Percentiles rank a stretch among this genome's conserved stretches.
These are phyloP conservation scores for Sardina pilchardus DNA, from an alignment of 2,113 vertebrate genomes.

Conservation along the genomic window DNA sequence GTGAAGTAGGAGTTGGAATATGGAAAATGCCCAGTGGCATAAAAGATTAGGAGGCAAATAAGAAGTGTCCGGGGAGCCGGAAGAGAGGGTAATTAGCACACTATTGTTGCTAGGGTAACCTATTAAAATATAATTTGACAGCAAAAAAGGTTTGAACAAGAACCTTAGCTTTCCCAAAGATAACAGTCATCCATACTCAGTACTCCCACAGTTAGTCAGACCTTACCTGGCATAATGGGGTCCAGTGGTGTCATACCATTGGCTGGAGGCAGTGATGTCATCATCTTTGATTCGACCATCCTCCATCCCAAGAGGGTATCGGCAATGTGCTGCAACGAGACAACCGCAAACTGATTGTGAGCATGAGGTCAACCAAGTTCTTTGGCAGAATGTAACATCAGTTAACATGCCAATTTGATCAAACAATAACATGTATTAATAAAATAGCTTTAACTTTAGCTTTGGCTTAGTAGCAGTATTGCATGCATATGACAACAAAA, in stretches of 20 bases:
- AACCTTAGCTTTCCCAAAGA: too few species aligned
- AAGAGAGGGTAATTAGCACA: neutral
- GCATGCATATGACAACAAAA: constrained; percentile 28
- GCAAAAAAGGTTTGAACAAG: neutral
- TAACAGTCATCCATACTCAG: neutral
- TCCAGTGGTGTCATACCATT: constrained; percentile 86
- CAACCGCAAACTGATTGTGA: neutral
- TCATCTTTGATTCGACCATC: constrained; percentile 82
- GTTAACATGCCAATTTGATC: neutral
- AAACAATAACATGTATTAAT: neutral
- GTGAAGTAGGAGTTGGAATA: neutral
- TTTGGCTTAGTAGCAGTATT: too few species aligned
- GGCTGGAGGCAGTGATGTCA: constrained; percentile 86
- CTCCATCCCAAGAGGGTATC: constrained; percentile 86
- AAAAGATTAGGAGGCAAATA: neutral
- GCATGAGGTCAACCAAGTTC: neutral
- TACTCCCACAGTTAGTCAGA: neutral
- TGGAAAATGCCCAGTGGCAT: neutral
- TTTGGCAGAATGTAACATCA: neutral
- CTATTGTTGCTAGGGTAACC: neutral
- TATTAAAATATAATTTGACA: neutral
- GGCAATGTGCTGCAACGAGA: constrained; percentile 74
- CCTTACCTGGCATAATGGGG: constrained; percentile 83
- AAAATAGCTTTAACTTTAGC: too few species aligned
- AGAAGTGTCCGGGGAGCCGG: neutral